Base-by-base conservation (phyloP, 2,113 vertebrate species). In the Piprites chloris region DNA sequence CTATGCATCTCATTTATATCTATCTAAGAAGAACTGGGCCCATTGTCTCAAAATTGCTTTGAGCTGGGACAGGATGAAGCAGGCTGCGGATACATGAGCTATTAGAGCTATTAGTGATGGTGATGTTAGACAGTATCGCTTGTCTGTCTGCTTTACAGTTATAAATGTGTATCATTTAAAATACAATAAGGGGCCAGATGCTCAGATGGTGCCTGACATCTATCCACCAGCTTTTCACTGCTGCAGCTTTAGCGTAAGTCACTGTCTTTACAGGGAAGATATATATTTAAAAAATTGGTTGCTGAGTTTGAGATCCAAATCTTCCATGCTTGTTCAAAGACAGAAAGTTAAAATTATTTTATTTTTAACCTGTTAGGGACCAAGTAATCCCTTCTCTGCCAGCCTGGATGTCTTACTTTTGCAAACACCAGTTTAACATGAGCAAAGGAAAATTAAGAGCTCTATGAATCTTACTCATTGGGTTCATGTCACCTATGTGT, bases 131-230 rank as follows among this genome's bases (percentile, higher is more conserved):
- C 91, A 93, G 58, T 85, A 87, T 97, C 73, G 10, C 90, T 83
- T 89, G 89, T 92, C 61, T 59, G 87, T 96, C 90, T 95, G 91
- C 90, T 95, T 94, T 96, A 91, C 91, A 88, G 94, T 96, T 96
- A 93, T 95, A 97, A 97, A 97, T 91, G 95, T 96, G 75, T 63
- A 86, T 95, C 44, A 92, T 96, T 97, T 96, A 90, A 95, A 95
- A 95, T 75, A 73, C 95, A 93, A 75, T 94, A 93, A 75, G 49
- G 61, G 91, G 72, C 82, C 92, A 96, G 85, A 96, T 95, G 85
- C 93, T 95, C 53, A 81, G 61, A 76, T 87, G 72, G 52, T 92
- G 68, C 63, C 92, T 94, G 83, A 93, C 85, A 90, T 95, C 68
- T 84, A 88, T 89, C 56, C 92, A 81, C 76, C 10, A 74, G 42